Evolutionary conservation across 92 coral and sea anemone species (phyloP).

Genomic region (Phymanthus crucifer): DNA sequence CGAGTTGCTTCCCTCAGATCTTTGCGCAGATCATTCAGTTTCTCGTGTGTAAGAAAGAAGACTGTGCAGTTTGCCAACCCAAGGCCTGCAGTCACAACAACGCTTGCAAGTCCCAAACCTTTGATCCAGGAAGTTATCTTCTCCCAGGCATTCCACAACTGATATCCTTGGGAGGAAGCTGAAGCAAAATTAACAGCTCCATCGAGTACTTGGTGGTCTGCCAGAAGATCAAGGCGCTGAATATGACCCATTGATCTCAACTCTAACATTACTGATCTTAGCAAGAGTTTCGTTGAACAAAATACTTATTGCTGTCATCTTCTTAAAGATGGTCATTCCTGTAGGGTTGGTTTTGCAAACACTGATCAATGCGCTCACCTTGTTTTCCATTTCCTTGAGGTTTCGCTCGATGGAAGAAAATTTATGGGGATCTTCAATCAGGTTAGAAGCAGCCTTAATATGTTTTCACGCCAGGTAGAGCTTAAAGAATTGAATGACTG

Average conservation of each 20-base stretch:
- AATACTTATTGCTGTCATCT: slow-evolving; percentile 50
- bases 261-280: slow-evolving; percentile 49
- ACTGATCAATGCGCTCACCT: slow-evolving; percentile 57
- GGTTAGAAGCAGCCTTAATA: slow-evolving; percentile 61
- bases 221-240: slow-evolving; percentile 60
- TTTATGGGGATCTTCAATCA: slow-evolving; percentile 46
- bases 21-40: slow-evolving; percentile 50
- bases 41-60: slow-evolving; percentile 37
- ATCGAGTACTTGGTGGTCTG: slow-evolving; percentile 56
- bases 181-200: slow-evolving; percentile 44
- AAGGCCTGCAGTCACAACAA: slow-evolving; percentile 31
- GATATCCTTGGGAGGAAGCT: slow-evolving; percentile 60
- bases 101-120: slow-evolving; percentile 38
- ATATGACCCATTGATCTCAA: slow-evolving; percentile 65
- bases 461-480: slow-evolving; percentile 58
- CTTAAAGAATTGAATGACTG: slow-evolving; percentile 52
- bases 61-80: slow-evolving; percentile 36
- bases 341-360: slow-evolving; percentile 52
- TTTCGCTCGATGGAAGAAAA: slow-evolving; percentile 47
- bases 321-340: slow-evolving; percentile 27
- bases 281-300: slow-evolving; percentile 49
- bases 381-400: slow-evolving; percentile 51
- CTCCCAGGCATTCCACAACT: slow-evolving; percentile 54
- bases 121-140: slow-evolving; percentile 44
- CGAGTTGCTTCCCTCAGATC: slow-evolving; percentile 47